Evolutionary conservation across 1,140 invertebrate species (phyloP).

Genomic region (Diorhabda sublineata): DNA sequence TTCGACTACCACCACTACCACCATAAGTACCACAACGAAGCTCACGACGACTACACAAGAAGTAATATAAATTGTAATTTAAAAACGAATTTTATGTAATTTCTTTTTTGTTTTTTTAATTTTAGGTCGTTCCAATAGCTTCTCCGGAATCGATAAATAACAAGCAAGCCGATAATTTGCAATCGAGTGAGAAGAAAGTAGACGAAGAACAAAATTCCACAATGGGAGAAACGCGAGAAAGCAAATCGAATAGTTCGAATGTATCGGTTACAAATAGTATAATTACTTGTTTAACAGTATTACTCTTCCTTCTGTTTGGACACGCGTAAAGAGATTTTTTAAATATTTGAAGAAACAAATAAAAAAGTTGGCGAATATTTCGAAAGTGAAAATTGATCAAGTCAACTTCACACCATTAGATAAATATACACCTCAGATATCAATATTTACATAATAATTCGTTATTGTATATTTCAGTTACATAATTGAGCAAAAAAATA

Average conservation of each 20-base stretch:
- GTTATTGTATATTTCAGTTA: no score
- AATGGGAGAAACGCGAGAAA: slow-evolving; percentile 22
- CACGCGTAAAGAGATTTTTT: not conserved
- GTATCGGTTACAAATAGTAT: slow-evolving; percentile 6
- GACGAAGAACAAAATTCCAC: slow-evolving; percentile 30
- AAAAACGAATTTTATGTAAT: no score
- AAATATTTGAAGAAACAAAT: no score
- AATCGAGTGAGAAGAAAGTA: slow-evolving; percentile 32
- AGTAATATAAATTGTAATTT: slow-evolving; percentile 25
- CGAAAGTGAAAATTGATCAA: no score
- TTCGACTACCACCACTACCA: slow-evolving; percentile 66
- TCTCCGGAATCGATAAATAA: slow-evolving; percentile 19
- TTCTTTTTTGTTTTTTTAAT: not conserved
- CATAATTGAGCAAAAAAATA: no score
- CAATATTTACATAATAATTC: no score
- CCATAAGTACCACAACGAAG: slow-evolving; percentile 58
- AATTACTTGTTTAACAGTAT: not conserved
- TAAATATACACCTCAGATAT: no score
- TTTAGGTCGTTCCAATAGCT: slow-evolving; percentile 17
- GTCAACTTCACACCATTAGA: no score
- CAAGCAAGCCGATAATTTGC: slow-evolving; percentile 17
- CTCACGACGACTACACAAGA: slow-evolving; percentile 52
- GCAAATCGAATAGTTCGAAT: not conserved
- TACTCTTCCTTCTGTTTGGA: not conserved
- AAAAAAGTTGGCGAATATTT: no score